phyloP scores from a whole-genome alignment of 2,113 vertebrate species.

The Loxodonta africana region DNA sequence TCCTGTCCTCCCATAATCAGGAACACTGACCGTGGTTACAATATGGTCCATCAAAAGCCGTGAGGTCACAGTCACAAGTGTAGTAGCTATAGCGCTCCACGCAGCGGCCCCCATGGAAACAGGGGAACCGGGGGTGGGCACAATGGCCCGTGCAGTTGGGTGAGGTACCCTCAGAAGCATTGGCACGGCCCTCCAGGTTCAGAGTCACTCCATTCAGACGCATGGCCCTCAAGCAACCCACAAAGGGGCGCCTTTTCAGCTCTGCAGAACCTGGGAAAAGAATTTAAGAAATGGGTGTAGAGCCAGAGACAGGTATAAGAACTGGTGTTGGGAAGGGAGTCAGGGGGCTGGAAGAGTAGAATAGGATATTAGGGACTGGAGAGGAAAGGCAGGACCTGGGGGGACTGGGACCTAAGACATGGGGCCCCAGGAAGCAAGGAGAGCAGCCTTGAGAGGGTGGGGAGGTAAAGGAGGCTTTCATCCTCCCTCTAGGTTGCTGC shows the following conservation, averaged over 20 bases:
- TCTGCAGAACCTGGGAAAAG: conserved; percentile 92
- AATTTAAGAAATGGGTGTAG: background rate
- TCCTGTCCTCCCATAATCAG: background rate
- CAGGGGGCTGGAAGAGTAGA: background rate
- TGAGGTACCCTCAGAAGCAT: conserved; percentile 93
- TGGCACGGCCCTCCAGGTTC: conserved; percentile 96
- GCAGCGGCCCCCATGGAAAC: conserved; percentile 95
- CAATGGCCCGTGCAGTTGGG: conserved; percentile 97
- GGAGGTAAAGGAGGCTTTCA: background rate
- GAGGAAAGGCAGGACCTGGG: background rate
- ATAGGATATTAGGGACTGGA: background rate
- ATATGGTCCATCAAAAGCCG: conserved; percentile 96
- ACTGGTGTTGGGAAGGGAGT: background rate
- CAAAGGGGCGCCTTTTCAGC: conserved; percentile 93
- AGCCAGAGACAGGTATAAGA: background rate
- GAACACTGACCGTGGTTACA: conserved; percentile 94
- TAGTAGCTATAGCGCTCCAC: conserved; percentile 97
- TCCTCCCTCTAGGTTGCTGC: conserved; percentile 53
- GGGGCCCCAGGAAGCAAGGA: background rate
- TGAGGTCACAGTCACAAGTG: conserved; percentile 96
- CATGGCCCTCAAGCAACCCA: conserved; percentile 96
- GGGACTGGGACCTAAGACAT: background rate
- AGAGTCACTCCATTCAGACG: conserved; percentile 96
- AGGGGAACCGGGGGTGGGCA: conserved; percentile 93
- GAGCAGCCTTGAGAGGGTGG: too few species aligned